Percentiles rank a stretch among this genome's conserved stretches.
phyloP scores from a whole-genome alignment of 2,797 vertebrate species.

The Distichodus sexfasciatus region DNA sequence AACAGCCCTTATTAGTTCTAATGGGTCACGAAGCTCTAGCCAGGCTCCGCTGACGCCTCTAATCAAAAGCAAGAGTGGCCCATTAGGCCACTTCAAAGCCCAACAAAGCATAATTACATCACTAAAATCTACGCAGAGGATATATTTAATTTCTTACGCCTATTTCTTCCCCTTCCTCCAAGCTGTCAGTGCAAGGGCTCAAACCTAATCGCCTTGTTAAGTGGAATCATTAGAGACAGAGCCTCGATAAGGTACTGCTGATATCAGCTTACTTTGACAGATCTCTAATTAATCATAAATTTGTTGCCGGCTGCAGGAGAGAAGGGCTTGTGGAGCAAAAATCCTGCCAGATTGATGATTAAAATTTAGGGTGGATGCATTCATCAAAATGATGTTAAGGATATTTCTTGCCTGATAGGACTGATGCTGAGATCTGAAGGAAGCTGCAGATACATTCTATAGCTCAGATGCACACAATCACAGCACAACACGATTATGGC shows the following conservation, averaged over 20 bases:
- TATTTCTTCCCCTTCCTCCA: slow-evolving; percentile 21
- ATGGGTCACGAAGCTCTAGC: slow-evolving; percentile 71
- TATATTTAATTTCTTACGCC: slow-evolving; percentile 54
- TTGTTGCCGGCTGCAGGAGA: slow-evolving; percentile 15
- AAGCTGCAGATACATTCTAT: too few relatives aligned
- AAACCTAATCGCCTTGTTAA: slow-evolving; percentile 55
- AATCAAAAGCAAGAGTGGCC: slow-evolving; percentile 70
- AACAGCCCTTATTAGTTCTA: slow-evolving; percentile 74
- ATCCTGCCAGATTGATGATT: slow-evolving; percentile 26
- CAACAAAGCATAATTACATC: slow-evolving; percentile 60
- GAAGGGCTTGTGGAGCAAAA: background rate
- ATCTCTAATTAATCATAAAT: slow-evolving; percentile 81
- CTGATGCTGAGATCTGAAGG: too few relatives aligned
- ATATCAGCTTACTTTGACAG: slow-evolving; percentile 59
- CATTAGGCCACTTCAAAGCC: slow-evolving; percentile 71
- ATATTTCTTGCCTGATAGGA: slow-evolving; percentile 5
- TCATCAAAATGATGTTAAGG: slow-evolving; percentile 37
- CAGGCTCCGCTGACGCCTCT: slow-evolving; percentile 68
- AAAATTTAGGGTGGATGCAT: slow-evolving; percentile 27
- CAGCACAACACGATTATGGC: too few relatives aligned
- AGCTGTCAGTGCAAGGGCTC: slow-evolving; percentile 40
- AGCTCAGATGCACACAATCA: background rate
- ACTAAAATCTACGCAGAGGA: slow-evolving; percentile 54
- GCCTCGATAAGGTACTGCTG: slow-evolving; percentile 58
- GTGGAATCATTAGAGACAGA: slow-evolving; percentile 51